Conservation (phyloP, 2,888 invertebrate genomes). For the Eucera pruinosa region DNA sequence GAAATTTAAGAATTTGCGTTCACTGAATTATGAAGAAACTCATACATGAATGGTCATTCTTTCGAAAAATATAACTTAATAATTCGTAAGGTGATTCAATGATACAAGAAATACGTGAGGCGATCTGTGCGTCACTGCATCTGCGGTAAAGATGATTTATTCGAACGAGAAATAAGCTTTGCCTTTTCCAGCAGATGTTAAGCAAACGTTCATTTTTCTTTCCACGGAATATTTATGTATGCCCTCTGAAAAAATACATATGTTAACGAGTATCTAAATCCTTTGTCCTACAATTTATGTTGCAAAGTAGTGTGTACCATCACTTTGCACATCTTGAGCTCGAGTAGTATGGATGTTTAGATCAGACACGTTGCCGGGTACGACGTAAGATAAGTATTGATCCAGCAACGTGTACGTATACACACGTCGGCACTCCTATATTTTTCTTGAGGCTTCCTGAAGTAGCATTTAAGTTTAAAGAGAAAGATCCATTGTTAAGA, state of each 20-base stretch:
- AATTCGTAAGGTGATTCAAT: not conserved
- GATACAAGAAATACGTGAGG: not conserved
- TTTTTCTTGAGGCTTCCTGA: slow-evolving; percentile 52
- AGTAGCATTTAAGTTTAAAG: slow-evolving; percentile 49
- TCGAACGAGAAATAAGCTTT: not conserved
- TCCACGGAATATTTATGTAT: not conserved
- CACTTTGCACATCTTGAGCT: slow-evolving; percentile 32
- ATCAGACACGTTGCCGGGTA: slow-evolving; percentile 43
- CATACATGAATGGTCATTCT: not conserved
- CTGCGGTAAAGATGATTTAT: not conserved
- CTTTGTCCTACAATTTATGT: slow-evolving; percentile 13
- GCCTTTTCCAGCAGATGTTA: too few species aligned
- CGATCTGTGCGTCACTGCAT: not conserved
- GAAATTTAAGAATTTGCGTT: too few species aligned
- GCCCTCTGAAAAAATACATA: not conserved
- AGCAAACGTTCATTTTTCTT: too few species aligned
- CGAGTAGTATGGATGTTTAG: slow-evolving; percentile 42
- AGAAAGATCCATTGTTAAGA: slow-evolving; percentile 26
- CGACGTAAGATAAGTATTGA: slow-evolving; percentile 62
- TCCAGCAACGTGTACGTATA: slow-evolving; percentile 44
- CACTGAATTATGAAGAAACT: too few species aligned
- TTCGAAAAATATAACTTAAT: not conserved
- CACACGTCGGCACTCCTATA: slow-evolving; percentile 40
- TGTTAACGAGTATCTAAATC: slow-evolving; percentile 26
- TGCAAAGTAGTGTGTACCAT: slow-evolving; percentile 21